A percentile compares a stretch with the other conserved stretches of the same genome.
Evolutionary conservation across 2,113 vertebrate genomes (phyloP).

Genomic region (Istiophorus platypterus): DNA sequence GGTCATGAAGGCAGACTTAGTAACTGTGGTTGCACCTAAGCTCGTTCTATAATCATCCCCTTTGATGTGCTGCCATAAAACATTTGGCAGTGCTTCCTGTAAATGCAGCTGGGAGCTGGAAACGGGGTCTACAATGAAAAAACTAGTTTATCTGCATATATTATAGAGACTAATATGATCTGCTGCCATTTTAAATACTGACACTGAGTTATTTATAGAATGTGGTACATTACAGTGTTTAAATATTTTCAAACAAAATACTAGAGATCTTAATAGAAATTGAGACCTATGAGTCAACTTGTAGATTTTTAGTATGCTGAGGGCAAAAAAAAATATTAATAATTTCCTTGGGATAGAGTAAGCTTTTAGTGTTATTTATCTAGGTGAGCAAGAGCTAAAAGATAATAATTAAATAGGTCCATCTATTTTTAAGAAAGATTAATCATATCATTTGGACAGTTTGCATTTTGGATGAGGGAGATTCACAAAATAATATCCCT

Average conservation of each 20-base stretch:
- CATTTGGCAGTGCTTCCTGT: conserved; percentile 66
- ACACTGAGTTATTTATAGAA: background rate
- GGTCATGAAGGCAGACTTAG: conserved; percentile 48
- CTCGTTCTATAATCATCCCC: conserved; percentile 64
- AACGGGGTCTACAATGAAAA: conserved; percentile 26
- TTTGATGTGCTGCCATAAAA: conserved; percentile 74
- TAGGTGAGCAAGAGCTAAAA: conserved; percentile 33
- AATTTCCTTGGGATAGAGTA: background rate
- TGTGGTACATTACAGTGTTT: background rate
- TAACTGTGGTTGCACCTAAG: conserved; percentile 51
- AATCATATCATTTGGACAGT: conserved; percentile 51
- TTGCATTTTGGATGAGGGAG: conserved; percentile 24
- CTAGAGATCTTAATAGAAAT: conserved; percentile 5
- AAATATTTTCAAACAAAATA: background rate
- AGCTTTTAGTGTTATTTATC: conserved; percentile 43
- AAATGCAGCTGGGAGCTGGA: conserved; percentile 63
- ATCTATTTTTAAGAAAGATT: conserved; percentile 44
- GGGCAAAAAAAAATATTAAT: background rate
- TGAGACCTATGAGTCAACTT: background rate
- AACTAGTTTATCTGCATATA: conserved; percentile 43
- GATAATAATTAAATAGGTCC: conserved; percentile 25
- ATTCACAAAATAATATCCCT: conserved; percentile 33
- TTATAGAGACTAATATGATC: conserved; percentile 11
- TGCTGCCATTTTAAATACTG: background rate
- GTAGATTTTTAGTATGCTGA: conserved; percentile 3